These are phyloP conservation scores for Diuraphis noxia DNA, from an alignment of 1,140 invertebrate species.

Conservation along the genomic window DNA sequence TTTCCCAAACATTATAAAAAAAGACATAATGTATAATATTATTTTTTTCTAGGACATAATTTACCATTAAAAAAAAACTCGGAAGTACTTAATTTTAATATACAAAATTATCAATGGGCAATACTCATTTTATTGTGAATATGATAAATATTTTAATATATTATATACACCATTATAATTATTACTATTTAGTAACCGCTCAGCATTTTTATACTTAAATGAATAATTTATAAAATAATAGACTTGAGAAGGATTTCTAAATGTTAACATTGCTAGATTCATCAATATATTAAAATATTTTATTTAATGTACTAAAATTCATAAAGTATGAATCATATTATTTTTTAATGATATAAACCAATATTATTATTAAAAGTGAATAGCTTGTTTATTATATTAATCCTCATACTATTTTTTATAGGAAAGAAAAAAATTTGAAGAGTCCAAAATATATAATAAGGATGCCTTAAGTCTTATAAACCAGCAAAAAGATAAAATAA, in stretches of 20 bases:
- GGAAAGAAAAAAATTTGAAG: constrained; percentile 12
- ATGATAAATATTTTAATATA: too few relatives aligned
- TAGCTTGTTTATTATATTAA: neutral
- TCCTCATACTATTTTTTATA: neutral
- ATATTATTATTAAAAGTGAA: neutral
- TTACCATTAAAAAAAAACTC: too few relatives aligned
- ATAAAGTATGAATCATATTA: too few relatives aligned
- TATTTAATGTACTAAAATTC: neutral
- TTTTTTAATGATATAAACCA: neutral
- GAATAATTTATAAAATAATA: too few relatives aligned
- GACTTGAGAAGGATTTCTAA: neutral
- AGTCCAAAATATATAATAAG: neutral
- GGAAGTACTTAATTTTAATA: neutral
- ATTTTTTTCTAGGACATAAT: too few relatives aligned
- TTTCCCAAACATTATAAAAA: too few relatives aligned
- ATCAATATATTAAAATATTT: neutral
- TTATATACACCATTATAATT: too few relatives aligned
- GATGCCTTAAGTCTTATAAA: constrained; percentile 17
- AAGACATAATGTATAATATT: too few relatives aligned
- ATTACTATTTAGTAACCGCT: too few relatives aligned
- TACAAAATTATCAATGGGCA: neutral
- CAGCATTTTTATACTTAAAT: too few relatives aligned
- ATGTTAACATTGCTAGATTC: neutral
- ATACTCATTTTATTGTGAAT: neutral
- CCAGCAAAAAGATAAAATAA: neutral